Evolutionary conservation across 2,113 vertebrate species (phyloP), one percentile per base, ranked within the genome.

Genomic region (Siniperca chuatsi): DNA sequence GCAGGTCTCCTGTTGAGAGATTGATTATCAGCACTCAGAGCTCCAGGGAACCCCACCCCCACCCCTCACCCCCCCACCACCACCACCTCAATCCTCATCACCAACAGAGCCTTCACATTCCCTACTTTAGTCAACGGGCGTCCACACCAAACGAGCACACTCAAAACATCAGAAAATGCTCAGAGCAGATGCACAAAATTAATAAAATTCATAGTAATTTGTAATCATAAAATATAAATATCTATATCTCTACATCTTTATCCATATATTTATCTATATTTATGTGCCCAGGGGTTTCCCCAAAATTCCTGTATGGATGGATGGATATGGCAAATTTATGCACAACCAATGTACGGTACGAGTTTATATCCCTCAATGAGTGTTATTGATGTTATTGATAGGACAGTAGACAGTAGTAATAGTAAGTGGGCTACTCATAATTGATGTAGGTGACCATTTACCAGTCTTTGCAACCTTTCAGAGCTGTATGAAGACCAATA

Each of bases 1-100:
- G 35, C 54, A 8, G 13, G 23, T 75, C 69, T 82, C 74, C 64
- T 84, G 82, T 73, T 57, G 75, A 74, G 78, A 79, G 44, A 91
- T 75, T 76, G 80, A 84, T 89, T 65, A 73, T 82, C 44, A 61
- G 70, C 50, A 18, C 60, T 71, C 58, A 42, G 54, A 74, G 67
- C 70, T 65, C 82, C 83, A 87, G 78, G 44, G 50, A 78, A 61
- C 35, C 50, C 48, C 61, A 40, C 46, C n/a, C 60, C 55, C 12
- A 23, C 44, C 5, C 52, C 25, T 25, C 25, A 1, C 25, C 25
- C 25, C 25, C 25, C 5, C 37, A 82, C 46, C 61, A 84, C 25
- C 25, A 25, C 25, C 25, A 25, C 25, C 25, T 25, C 33, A 54
- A 20, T 44, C 69, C 33, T 70, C 18, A 85, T 60, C 75, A 70